Evolutionary conservation across 2,888 invertebrate genomes (phyloP).

Genomic region (Apodemia hepburni): DNA sequence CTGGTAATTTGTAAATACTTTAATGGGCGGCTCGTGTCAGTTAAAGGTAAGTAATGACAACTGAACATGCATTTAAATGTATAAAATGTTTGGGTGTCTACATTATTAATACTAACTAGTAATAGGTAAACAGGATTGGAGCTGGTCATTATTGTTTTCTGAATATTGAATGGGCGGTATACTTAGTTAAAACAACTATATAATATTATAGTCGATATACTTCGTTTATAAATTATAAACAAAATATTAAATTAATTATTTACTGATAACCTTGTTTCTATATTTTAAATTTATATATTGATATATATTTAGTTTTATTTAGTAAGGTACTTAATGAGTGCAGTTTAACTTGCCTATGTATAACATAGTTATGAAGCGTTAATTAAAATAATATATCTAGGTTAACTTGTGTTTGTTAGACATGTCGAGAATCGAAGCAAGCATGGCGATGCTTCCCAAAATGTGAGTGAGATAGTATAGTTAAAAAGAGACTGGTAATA

Average conservation of each 20-base stretch:
- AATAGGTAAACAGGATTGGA: conserved; percentile 5
- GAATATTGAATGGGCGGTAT: not conserved
- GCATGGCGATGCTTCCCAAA: not conserved
- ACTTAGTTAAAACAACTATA: not conserved
- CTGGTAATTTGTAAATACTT: not conserved
- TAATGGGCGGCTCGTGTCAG: conserved; percentile 1
- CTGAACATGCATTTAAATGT: conserved; percentile 15
- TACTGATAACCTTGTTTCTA: no score
- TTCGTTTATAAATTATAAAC: no score
- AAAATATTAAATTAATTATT: no score
- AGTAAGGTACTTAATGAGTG: no score
- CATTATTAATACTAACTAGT: not conserved
- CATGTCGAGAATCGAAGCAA: not conserved
- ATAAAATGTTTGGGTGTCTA: conserved; percentile 2
- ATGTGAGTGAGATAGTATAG: conserved; percentile 1
- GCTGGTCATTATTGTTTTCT: not conserved
- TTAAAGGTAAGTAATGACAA: conserved; percentile 9
- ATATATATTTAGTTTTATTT: no score
- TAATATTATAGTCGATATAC: not conserved
- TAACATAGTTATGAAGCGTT: no score
- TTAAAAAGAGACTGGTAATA: not conserved
- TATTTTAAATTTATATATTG: no score
- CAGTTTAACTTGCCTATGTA: no score
- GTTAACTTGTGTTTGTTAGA: no score
- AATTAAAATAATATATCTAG: no score